Conservation (phyloP, 2,113 vertebrate genomes). For the Laticauda colubrina region DNA sequence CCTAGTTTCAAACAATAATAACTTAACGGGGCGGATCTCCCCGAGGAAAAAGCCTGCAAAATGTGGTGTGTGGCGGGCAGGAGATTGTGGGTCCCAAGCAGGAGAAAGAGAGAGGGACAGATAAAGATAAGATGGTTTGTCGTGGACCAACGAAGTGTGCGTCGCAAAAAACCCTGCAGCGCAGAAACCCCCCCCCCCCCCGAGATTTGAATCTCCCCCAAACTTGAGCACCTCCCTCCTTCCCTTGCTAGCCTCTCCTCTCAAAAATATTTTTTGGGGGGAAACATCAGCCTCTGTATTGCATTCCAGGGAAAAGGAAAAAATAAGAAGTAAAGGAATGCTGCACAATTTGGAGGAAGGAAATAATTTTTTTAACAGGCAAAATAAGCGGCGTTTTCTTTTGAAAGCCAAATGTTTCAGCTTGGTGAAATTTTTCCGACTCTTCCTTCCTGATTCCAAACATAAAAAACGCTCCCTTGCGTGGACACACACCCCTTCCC, state of each 20-base stretch:
- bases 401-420: neutral
- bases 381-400: neutral
- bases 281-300: neutral
- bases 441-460: neutral
- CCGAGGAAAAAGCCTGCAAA: neutral
- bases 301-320: neutral
- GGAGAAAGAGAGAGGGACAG: neutral
- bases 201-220: accelerated
- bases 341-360: neutral
- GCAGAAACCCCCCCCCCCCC: neutral
- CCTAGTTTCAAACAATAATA: neutral
- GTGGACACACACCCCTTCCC: neutral
- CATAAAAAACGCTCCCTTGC: neutral
- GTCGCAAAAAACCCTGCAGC: neutral
- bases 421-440: no score
- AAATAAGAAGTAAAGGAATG: neutral
- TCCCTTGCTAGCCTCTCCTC: neutral
- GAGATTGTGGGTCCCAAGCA: neutral
- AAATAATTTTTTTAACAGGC: neutral
- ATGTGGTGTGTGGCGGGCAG: accelerated
- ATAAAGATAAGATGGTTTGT: neutral
- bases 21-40: neutral
- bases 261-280: neutral
- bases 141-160: neutral
- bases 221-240: neutral